Evolutionary conservation across 1,140 invertebrate species (phyloP).

Genomic region (Drosophila parvula): DNA sequence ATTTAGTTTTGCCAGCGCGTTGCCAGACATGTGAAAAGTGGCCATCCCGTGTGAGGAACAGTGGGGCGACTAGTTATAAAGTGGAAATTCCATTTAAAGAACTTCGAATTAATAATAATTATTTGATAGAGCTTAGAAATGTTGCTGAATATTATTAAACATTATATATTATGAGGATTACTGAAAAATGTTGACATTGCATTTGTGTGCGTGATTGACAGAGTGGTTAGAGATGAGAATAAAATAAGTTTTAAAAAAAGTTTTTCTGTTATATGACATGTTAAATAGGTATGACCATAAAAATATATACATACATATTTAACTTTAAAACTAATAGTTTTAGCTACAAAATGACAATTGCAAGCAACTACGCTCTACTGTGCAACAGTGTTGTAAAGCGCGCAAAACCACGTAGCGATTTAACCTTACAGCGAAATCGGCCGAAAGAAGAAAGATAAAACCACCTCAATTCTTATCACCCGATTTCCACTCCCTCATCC

Average conservation of each 20-base stretch:
- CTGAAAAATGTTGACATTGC: too few relatives aligned
- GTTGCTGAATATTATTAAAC: too few relatives aligned
- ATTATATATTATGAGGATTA: too few relatives aligned
- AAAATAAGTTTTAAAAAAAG: too few relatives aligned
- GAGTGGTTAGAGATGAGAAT: too few relatives aligned
- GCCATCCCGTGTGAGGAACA: not conserved
- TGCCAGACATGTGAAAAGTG: not conserved
- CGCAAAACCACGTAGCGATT: slow-evolving; percentile 17
- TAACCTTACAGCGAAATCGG: slow-evolving; percentile 9
- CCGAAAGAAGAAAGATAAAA: slow-evolving; percentile 15
- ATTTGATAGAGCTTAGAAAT: too few relatives aligned
- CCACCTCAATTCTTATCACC: slow-evolving; percentile 27
- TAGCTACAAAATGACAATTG: too few relatives aligned
- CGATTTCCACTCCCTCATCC: slow-evolving; percentile 22
- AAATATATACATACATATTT: too few relatives aligned
- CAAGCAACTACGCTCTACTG: not conserved
- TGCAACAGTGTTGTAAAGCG: slow-evolving; percentile 22
- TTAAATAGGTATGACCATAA: too few relatives aligned
- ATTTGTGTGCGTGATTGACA: too few relatives aligned
- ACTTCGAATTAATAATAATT: too few relatives aligned
- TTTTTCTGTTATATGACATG: too few relatives aligned
- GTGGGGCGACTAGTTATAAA: not conserved
- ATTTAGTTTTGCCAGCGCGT: slow-evolving; percentile 16
- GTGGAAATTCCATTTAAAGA: not conserved
- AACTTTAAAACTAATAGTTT: not conserved